phyloP scores from a whole-genome alignment of 2,113 vertebrate genomes.

The Chauna torquata region DNA sequence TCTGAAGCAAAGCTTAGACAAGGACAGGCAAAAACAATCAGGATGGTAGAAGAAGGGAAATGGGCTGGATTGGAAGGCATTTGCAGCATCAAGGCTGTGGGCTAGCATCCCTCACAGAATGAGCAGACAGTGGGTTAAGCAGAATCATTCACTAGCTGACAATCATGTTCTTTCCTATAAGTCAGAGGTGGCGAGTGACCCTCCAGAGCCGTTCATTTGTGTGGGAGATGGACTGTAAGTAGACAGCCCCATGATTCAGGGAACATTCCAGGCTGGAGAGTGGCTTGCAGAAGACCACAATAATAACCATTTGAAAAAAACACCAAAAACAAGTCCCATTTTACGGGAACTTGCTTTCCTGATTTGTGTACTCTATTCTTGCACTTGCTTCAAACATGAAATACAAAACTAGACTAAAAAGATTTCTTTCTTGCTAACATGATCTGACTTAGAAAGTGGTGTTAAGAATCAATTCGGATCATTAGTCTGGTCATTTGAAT shows the following conservation, averaged over 20 bases:
- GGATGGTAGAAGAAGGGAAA: neutral
- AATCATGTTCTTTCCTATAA: neutral
- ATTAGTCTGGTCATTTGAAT: slow-evolving; percentile 39
- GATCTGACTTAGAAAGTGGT: neutral
- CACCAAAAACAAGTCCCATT: neutral
- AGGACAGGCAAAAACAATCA: neutral
- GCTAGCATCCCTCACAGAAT: neutral
- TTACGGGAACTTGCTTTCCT: neutral
- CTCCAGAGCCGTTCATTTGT: neutral
- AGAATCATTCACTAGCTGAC: neutral
- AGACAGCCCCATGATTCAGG: neutral
- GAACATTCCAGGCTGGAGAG: neutral
- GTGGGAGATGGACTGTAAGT: neutral
- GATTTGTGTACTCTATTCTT: neutral
- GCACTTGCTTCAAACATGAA: neutral
- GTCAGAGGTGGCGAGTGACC: neutral
- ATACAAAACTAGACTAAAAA: neutral
- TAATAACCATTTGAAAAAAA: neutral
- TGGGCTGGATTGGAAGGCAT: neutral
- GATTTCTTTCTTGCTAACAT: slow-evolving; percentile 14
- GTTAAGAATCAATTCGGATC: neutral
- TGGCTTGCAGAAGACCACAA: neutral
- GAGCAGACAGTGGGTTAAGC: neutral
- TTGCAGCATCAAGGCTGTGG: neutral
- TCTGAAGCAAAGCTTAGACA: neutral